Evolutionary conservation across 2,888 invertebrate species (phyloP).

Genomic region (Plagodis pulveraria): DNA sequence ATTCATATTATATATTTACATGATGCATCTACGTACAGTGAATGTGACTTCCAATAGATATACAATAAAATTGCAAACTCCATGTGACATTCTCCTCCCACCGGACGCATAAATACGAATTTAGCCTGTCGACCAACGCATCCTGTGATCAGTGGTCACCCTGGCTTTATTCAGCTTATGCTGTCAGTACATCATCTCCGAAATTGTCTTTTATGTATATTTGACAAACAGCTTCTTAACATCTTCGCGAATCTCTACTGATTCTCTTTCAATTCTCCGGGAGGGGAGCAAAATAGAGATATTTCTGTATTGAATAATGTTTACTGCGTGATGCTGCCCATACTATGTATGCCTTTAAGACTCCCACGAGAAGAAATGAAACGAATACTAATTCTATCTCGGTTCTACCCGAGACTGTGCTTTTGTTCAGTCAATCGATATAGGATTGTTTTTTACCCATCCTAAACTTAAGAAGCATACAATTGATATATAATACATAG

Average conservation of each 20-base stretch:
- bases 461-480: no score
- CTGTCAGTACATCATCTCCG: conserved; percentile 17
- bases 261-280: no score
- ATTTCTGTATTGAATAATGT: no score
- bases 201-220: conserved; percentile 3
- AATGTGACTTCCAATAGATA: conserved; percentile 1
- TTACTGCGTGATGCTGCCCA: no score
- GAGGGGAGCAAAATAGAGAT: no score
- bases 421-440: no score
- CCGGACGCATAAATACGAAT: conserved; percentile 78
- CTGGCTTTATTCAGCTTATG: conserved; percentile 17
- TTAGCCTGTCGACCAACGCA: conserved; percentile 65
- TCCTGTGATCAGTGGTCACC: conserved; percentile 50
- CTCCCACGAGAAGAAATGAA: no score
- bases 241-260: no score
- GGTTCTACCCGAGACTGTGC: no score
- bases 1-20: neutral
- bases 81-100: conserved; percentile 5
- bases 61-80: neutral
- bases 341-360: no score
- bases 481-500: neutral
- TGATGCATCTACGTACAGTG: neutral
- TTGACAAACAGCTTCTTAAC: neutral
- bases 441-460: no score
- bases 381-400: no score